A percentile compares a stretch with the other conserved stretches of the same genome.
phyloP scores from a whole-genome alignment of 2,888 invertebrate species.

The Parnassius smintheus region DNA sequence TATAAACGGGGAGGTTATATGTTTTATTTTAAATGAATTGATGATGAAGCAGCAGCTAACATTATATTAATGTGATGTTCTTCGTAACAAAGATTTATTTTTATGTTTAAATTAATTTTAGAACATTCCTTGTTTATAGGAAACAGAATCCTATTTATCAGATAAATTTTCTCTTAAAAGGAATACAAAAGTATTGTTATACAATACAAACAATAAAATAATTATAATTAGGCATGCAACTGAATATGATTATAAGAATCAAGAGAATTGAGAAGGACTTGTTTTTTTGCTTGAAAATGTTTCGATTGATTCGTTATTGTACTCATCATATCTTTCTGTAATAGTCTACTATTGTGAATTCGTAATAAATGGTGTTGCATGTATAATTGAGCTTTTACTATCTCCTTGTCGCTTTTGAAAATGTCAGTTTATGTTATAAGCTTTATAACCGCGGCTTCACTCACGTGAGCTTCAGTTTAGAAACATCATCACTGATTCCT shows the following conservation, averaged over 20 bases:
- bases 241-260: background rate
- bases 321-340: constrained; percentile 24
- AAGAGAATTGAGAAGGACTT: background rate
- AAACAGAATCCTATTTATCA: background rate
- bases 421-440: too few species aligned
- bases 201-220: background rate
- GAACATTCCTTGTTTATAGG: constrained; percentile 5
- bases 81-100: background rate
- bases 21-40: constrained; percentile 2
- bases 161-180: background rate
- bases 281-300: constrained; percentile 12
- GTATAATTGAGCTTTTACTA: constrained; percentile 28
- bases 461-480: too few species aligned
- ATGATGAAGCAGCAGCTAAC: background rate
- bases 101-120: constrained; percentile 8
- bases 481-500: too few species aligned
- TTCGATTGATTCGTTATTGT: constrained; percentile 22
- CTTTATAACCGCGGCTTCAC: too few species aligned
- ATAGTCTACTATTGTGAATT: constrained; percentile 22
- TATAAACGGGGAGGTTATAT: constrained; percentile 7
- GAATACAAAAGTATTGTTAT: background rate
- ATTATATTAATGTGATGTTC: background rate
- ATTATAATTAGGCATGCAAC: background rate
- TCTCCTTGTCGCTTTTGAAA: constrained; percentile 1
- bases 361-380: constrained; percentile 44